A percentile compares a stretch with the other conserved stretches of the same genome.
These are phyloP conservation scores for Takifugu rubripes DNA, from an alignment of 2,797 vertebrate species.

Conservation along the genomic window DNA sequence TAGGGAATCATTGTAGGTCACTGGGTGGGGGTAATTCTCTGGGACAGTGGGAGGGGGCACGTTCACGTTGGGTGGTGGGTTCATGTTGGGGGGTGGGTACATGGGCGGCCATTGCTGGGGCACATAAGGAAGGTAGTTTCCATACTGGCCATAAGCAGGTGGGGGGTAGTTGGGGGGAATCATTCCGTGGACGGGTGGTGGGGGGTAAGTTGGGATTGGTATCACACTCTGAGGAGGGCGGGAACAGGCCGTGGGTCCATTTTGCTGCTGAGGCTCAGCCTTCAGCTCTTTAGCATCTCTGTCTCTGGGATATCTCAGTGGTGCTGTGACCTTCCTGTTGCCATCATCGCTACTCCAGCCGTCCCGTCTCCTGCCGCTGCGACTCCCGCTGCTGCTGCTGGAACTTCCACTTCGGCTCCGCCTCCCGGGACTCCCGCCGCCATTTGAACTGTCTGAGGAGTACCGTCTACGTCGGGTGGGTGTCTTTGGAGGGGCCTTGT, in stretches of 20 bases:
- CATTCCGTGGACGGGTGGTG: conserved; percentile 49
- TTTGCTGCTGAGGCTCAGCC: conserved; percentile 4
- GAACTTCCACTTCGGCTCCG: conserved; percentile 50
- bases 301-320: background rate
- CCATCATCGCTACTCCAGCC: conserved; percentile 49
- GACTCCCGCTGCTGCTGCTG: conserved; percentile 36
- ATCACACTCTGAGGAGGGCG: conserved; percentile 6
- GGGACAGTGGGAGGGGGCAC: conserved; percentile 64
- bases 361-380: conserved; percentile 11
- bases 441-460: conserved; percentile 75
- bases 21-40: conserved; percentile 34
- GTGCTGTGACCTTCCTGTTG: conserved; percentile 53
- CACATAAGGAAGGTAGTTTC: conserved; percentile 87
- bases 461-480: conserved; percentile 60
- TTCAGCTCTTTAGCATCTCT: conserved; percentile 11
- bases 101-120: conserved; percentile 86
- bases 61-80: background rate
- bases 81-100: conserved; percentile 79
- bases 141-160: conserved; percentile 82
- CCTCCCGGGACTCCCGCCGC: conserved; percentile 56
- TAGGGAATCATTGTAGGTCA: conserved; percentile 31
- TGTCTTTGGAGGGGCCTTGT: conserved; percentile 66
- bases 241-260: conserved; percentile 46
- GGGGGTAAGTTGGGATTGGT: conserved; percentile 57
- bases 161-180: conserved; percentile 73